Base-by-base conservation (phyloP, 1,140 invertebrate genomes). In the Muscidifurax raptorellus region DNA sequence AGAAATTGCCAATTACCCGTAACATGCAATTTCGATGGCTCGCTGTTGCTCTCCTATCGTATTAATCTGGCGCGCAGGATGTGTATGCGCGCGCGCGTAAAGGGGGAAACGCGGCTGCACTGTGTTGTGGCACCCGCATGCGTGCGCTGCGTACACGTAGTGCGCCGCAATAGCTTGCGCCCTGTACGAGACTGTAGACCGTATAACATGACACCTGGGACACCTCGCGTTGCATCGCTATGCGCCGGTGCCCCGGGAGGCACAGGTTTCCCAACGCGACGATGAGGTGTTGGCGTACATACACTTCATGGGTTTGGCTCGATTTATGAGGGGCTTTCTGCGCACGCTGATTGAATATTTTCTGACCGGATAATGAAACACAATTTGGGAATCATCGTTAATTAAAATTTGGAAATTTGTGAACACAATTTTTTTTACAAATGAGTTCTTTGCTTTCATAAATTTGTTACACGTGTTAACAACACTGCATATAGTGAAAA, bases 1-100 rank as follows among this genome's bases (percentile, higher is more conserved):
- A 91, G 89, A 91, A 91, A 91, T 92, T 91, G 90, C 91, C 91
- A 92, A 92, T 92, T 92, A 92, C 87, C 87, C 87, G 86, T 90
- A 91, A 92, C 90, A 89, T 90, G 89, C 88, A 91, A 91, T 91
- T 91, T 90, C 86, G 87, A 76, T 79, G 76, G 40, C 44, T 78
- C 76, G 28, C 47, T 78, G 81, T 86, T 86, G 86, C 78, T 87
- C 86, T 85, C 75, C 87, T 89, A 88, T 91, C 88, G 88, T 89
- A 91, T 91, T 90, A 90, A 91, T 91, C 87, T 88, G 86, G 52
- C 83, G 74, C 75, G 15, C 75, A 36, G 72, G 75, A 77, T 52
- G 18, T 32, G 67, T 32, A 15, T 32, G 30, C 27, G 44, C 27
- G 44, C 72, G 27, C 72, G 72, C 32, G 36, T 28, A 22, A 18